Evolutionary conservation across 1,140 invertebrate genomes (phyloP), one percentile per base, ranked within the genome.

Genomic region (Coelopa frigida): DNA sequence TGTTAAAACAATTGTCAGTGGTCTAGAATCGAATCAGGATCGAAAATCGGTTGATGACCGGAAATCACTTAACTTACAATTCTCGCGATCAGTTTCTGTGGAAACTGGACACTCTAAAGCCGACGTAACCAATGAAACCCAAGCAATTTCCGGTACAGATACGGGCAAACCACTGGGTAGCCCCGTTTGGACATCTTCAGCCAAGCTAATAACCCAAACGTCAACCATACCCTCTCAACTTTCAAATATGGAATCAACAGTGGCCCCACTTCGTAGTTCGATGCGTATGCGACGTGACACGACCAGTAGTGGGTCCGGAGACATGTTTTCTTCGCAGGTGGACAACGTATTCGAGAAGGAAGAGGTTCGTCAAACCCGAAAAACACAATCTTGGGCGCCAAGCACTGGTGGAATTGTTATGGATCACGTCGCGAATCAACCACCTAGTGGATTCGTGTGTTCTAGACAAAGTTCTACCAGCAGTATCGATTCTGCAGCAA

Each of bases 271-370:
- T n/a, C n/a, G n/a, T n/a, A n/a, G n/a, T n/a, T n/a, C n/a, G n/a
- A n/a, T n/a, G n/a, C n/a, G 4, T 56, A 29, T 29, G 5, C 48
- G 48, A 3, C 42, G 55, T n/a, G 55, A 59, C 21, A 52, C 56
- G 10, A 46, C 48, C 18, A 14, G 36, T 38, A n/a, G 18, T 15
- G 18, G 18, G 12, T 23, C 38, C 12, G 57, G 57, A 52, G 86
- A 89, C 67, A 77, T 77, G 20, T 85, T 87, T 55, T 85, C 80
- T 33, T 78, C 81, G 53, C 79, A 81, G 31, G 62, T 84, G 23
- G 85, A 88, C 51, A 75, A 78, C 41, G 81, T 82, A 15, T 81
- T 84, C 56, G 85, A 86, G 49, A 73, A 78, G 21, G 85, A 88
- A 61, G 84, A 83, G 23, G 27, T 24, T 17, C 38, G 37, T 23